Percentiles rank a stretch among this genome's conserved stretches.
Evolutionary conservation across 2,888 invertebrate species (phyloP).

Genomic region (Tinea pellionella): DNA sequence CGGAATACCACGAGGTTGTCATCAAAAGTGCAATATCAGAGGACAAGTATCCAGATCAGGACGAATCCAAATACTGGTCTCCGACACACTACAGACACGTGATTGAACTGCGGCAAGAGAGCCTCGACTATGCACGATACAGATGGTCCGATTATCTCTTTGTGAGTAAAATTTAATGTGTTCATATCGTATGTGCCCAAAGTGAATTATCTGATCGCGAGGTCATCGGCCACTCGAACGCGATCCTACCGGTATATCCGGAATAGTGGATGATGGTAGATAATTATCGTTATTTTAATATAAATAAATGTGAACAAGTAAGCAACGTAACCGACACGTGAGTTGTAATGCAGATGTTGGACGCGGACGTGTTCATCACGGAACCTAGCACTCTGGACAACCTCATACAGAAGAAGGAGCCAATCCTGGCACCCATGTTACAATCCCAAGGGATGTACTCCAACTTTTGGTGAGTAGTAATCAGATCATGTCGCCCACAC

Average conservation of each 20-base stretch:
- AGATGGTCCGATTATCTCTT: conserved; percentile 92
- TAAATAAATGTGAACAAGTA: too few species aligned
- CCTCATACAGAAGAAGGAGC: conserved; percentile 72
- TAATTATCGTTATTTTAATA: conserved; percentile 20
- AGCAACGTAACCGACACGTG: too few species aligned
- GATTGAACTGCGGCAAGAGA: conserved; percentile 81
- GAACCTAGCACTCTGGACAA: conserved; percentile 72
- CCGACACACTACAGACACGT: conserved; percentile 79
- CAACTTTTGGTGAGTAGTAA: conserved; percentile 85
- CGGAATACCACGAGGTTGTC: conserved; percentile 79
- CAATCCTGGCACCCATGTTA: conserved; percentile 87
- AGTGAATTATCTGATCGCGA: too few species aligned
- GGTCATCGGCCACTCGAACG: too few species aligned
- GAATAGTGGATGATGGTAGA: not conserved
- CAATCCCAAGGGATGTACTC: conserved; percentile 89
- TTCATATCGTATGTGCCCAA: not conserved
- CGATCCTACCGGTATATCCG: too few species aligned
- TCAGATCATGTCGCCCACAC: too few species aligned
- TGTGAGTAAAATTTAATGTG: conserved; percentile 64
- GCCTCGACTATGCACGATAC: conserved; percentile 76
- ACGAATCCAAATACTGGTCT: conserved; percentile 80
- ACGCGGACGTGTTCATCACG: conserved; percentile 86
- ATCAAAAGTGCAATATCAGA: conserved; percentile 58
- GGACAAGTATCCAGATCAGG: conserved; percentile 66
- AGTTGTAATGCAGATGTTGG: conserved; percentile 84